Percentiles rank a stretch among this genome's conserved stretches.
Conservation (phyloP, 30 jellyfish, hydroid and myxozoan species). For the Cassiopea xamachana region DNA sequence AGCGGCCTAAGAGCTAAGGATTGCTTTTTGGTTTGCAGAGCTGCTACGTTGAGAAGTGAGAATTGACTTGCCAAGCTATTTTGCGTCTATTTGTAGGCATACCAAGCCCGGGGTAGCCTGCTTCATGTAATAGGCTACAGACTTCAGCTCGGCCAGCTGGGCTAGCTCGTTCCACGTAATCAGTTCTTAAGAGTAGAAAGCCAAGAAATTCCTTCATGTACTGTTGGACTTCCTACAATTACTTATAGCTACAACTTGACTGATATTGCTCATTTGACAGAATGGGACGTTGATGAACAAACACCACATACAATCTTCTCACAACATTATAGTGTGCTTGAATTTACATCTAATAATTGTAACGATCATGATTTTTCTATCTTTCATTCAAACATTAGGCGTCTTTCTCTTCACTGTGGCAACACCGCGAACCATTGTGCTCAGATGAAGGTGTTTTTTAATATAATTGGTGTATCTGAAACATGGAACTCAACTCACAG, state of each 20-base stretch:
- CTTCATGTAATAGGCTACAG: neutral
- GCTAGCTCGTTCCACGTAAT: constrained; percentile 39
- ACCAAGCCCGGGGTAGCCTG: neutral
- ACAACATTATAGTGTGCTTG: neutral
- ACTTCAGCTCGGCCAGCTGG: neutral
- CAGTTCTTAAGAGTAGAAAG: constrained; percentile 1
- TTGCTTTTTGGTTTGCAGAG: neutral
- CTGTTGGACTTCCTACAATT: neutral
- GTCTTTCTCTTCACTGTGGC: constrained; percentile 53
- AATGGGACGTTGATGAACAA: neutral
- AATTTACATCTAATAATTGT: neutral
- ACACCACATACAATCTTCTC: neutral
- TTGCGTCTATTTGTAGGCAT: neutral
- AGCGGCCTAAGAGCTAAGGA: constrained; percentile 1
- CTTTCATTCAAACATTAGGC: constrained; percentile 49
- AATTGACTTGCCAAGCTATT: neutral
- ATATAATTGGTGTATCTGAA: constrained; percentile 50
- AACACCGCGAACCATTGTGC: constrained; percentile 23
- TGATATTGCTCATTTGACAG: neutral
- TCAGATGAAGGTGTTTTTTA: constrained; percentile 1
- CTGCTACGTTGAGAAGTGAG: constrained; percentile 13
- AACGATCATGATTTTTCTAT: constrained; percentile 32
- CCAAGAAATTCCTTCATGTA: neutral
- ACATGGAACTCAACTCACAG: constrained; percentile 32
- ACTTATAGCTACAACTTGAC: neutral